phyloP scores from a whole-genome alignment of 2,113 vertebrate genomes.

The Poecile atricapillus region DNA sequence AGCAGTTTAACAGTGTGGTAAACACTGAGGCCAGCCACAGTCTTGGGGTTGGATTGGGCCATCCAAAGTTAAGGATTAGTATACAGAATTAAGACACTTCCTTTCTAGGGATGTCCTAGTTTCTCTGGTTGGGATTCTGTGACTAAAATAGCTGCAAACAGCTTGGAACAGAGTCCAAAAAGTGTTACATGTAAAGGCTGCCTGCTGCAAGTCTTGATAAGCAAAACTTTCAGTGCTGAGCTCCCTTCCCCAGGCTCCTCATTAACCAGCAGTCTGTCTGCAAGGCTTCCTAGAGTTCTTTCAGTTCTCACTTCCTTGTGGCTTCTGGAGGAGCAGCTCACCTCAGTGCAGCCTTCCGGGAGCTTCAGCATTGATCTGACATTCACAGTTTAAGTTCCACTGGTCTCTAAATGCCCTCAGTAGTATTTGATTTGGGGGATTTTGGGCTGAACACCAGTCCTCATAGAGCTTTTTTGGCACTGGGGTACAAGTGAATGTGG shows the following conservation, averaged over 20 bases:
- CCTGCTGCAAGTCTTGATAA: neutral
- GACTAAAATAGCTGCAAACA: neutral
- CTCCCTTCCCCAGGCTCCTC: neutral
- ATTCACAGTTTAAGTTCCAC: neutral
- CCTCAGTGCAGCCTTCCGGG: neutral
- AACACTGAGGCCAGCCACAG: neutral
- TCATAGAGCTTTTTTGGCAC: neutral
- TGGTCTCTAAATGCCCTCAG: neutral
- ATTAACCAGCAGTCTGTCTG: neutral
- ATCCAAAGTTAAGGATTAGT: neutral
- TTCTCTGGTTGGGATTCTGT: conserved; percentile 4
- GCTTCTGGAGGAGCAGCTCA: neutral
- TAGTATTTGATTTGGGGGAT: neutral
- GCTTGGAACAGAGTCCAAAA: neutral
- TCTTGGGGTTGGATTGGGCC: neutral
- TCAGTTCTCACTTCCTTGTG: neutral
- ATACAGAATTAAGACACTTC: neutral
- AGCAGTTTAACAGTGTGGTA: neutral
- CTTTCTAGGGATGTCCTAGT: conserved; percentile 14
- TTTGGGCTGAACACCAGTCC: neutral
- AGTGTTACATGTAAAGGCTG: neutral
- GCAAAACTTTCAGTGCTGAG: neutral
- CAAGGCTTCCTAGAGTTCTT: neutral
- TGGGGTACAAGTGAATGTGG: neutral
- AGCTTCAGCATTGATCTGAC: neutral